Percentiles rank a stretch among this genome's conserved stretches.
These are phyloP conservation scores for Chlorodrepanis virens DNA, from an alignment of 2,113 vertebrate species.

Conservation along the genomic window DNA sequence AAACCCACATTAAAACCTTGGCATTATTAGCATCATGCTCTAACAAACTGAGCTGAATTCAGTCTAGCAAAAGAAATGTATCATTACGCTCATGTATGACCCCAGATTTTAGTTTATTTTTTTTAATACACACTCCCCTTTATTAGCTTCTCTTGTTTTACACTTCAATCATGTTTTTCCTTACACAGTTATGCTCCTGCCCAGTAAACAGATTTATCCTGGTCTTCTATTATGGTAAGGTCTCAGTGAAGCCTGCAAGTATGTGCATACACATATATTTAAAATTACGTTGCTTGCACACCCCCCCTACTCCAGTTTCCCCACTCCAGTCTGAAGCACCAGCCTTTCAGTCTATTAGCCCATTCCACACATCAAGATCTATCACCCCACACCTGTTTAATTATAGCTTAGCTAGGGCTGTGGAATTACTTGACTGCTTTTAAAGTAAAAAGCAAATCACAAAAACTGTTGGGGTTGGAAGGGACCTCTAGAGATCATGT, in stretches of 20 bases:
- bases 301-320: background rate
- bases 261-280: accelerated
- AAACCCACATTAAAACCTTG: background rate
- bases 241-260: background rate
- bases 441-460: background rate
- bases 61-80: background rate
- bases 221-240: background rate
- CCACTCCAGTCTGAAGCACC: background rate
- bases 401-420: background rate
- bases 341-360: background rate
- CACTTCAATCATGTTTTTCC: background rate
- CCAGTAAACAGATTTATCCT: background rate
- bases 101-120: background rate
- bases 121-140: background rate
- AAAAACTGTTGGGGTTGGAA: background rate
- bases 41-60: background rate
- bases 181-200: background rate
- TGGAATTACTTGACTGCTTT: background rate
- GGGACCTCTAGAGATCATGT: background rate
- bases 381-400: background rate
- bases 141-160: background rate
- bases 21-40: background rate
- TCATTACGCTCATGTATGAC: background rate
- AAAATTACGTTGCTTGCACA: background rate
- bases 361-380: background rate